phyloP scores from a whole-genome alignment of 2,113 vertebrate species.

The Eublepharis macularius region DNA sequence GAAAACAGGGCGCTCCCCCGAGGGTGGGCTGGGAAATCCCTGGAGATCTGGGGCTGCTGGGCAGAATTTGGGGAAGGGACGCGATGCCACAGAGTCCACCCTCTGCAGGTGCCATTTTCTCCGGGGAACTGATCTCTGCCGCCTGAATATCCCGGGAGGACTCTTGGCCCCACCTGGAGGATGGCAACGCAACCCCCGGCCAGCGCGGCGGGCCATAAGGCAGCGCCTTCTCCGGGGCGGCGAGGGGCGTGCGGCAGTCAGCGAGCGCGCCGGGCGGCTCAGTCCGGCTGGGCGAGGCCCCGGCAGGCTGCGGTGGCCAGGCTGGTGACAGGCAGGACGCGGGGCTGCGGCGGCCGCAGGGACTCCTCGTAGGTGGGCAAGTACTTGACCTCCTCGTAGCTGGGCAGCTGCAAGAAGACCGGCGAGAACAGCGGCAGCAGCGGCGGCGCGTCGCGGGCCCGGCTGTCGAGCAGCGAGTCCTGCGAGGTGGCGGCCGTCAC shows the following conservation, averaged over 20 bases:
- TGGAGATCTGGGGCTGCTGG: too few species aligned
- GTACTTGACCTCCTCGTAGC: constrained; percentile 93
- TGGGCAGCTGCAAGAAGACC: constrained; percentile 80
- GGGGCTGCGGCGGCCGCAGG: constrained; percentile 75
- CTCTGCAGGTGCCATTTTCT: too few species aligned
- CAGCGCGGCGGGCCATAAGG: too few species aligned
- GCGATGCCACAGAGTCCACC: too few species aligned
- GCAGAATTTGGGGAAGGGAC: too few species aligned
- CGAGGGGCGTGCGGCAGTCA: not conserved
- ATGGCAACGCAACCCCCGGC: too few species aligned
- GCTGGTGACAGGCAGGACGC: constrained; percentile 58
- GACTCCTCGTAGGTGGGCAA: constrained; percentile 93
- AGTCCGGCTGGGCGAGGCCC: constrained; percentile 9
- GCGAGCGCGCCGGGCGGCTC: constrained; percentile 10
- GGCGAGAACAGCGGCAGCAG: constrained; percentile 69
- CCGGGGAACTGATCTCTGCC: too few species aligned
- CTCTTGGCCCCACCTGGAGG: too few species aligned
- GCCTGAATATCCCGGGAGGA: too few species aligned
- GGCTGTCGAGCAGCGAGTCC: constrained; percentile 82
- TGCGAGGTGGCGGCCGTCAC: constrained; percentile 81
- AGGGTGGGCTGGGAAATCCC: too few species aligned
- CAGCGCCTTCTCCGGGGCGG: not conserved
- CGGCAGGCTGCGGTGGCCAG: constrained; percentile 30
- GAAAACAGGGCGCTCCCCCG: not conserved
- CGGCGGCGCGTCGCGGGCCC: constrained; percentile 2